These are phyloP conservation scores for Neopelma chrysocephalum DNA, from an alignment of 2,797 vertebrate species.

Conservation along the genomic window DNA sequence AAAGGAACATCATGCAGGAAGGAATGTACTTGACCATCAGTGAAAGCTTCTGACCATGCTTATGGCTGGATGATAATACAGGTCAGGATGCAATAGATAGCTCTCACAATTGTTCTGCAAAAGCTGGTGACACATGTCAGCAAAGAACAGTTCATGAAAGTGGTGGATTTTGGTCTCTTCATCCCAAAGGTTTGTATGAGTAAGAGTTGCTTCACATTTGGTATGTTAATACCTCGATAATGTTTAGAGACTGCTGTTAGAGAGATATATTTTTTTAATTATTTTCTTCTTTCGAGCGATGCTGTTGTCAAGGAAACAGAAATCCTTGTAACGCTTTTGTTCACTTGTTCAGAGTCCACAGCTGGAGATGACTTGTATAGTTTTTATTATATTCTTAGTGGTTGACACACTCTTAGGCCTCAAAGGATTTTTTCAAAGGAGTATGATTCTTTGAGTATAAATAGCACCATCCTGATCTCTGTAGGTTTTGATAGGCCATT, in stretches of 20 bases:
- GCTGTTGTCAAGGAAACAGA: conserved; percentile 79
- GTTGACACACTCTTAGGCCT: conserved; percentile 32
- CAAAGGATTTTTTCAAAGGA: conserved; percentile 43
- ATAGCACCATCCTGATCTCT: conserved; percentile 34
- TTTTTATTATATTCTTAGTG: conserved; percentile 50
- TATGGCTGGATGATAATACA: not conserved
- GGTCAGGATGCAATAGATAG: not conserved
- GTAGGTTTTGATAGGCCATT: not conserved
- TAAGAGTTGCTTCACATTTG: not conserved
- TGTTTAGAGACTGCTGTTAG: not conserved
- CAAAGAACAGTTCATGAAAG: not conserved
- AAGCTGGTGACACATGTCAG: not conserved
- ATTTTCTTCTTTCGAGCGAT: conserved; percentile 72
- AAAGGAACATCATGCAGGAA: not conserved
- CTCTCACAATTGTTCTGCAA: not conserved
- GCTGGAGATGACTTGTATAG: conserved; percentile 61
- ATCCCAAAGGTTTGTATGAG: not conserved
- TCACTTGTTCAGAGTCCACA: conserved; percentile 49
- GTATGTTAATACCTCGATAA: conserved; percentile 8
- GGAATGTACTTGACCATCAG: not conserved
- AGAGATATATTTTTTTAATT: conserved; percentile 68
- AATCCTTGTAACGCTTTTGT: conserved; percentile 68
- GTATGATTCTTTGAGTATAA: conserved; percentile 30
- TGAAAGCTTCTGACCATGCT: not conserved
- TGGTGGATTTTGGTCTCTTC: not conserved